Evolutionary conservation across 2,888 invertebrate species (phyloP).

Genomic region (Chydorus sphaericus): DNA sequence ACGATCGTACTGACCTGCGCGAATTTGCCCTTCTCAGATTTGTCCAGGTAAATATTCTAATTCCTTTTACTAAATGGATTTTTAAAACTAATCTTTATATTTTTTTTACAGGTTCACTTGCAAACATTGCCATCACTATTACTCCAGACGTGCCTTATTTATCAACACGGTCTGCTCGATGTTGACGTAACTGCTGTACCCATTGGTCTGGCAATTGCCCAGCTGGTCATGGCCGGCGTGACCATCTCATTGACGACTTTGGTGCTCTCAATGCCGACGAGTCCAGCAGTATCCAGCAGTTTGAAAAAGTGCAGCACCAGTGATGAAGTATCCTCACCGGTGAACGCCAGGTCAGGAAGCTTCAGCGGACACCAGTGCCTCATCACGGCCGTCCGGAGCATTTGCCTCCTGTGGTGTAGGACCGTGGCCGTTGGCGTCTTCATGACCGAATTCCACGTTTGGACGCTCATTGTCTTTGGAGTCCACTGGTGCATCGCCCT

Average conservation of each 20-base stretch:
- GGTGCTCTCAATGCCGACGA: background rate
- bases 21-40: slow-evolving; percentile 23
- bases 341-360: background rate
- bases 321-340: background rate
- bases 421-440: slow-evolving; percentile 14
- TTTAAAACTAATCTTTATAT: background rate
- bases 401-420: slow-evolving; percentile 14
- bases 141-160: slow-evolving; percentile 13
- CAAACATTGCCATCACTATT: slow-evolving; percentile 15
- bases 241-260: slow-evolving; percentile 6
- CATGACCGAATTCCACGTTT: slow-evolving; percentile 14
- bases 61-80: background rate
- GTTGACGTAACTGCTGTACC: slow-evolving; percentile 11
- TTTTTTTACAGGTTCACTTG: slow-evolving; percentile 10
- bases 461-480: slow-evolving; percentile 14
- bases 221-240: slow-evolving; percentile 6
- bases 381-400: slow-evolving; percentile 10
- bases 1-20: slow-evolving; percentile 22
- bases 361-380: slow-evolving; percentile 5
- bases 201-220: slow-evolving; percentile 8
- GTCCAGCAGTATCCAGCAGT: background rate
- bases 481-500: slow-evolving; percentile 15
- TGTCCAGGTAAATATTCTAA: slow-evolving; percentile 17
- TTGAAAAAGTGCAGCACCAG: background rate
- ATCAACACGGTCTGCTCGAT: slow-evolving; percentile 11